Base-by-base conservation (phyloP, 2,888 invertebrate species). In the Ceratothoa steindachneri region DNA sequence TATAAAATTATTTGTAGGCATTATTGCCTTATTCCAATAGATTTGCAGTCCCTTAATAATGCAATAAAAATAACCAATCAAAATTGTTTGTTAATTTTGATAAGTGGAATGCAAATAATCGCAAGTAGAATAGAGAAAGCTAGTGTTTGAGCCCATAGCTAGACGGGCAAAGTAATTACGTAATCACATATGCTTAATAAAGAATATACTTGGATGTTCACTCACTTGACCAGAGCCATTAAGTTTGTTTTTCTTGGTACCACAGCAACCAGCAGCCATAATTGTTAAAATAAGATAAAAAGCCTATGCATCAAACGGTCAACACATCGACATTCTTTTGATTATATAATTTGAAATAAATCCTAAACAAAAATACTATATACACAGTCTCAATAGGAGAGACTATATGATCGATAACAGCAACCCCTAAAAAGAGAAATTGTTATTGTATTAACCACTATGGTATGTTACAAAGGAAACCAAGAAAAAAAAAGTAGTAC, bases 181-280 rank as follows among this genome's bases (percentile, higher is more conserved):
- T 51, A 51, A 51, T 51, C n/a, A n/a, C 41, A 5, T 41, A 41
- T 5, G 5, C 41, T 15, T 41, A 41, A 41, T 9, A 41, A 41
- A 41, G 41, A 41, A 5, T 41, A 41, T 41, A 15, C 5, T 9
- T 41, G 41, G 41, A 41, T 15, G n/a, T n/a, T 1, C 12, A 72
- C 64, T 67, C 53, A 74, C 77, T 72, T 71, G 74, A 22, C 73
- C 73, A 55, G 71, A 73, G 28, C 75, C 75, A 70, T 91, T 93
- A 81, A 94, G 87, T 87, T 94, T 94, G 86, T 93, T 93, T 87
- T 94, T 94, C 87, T 94, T 94, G 83, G 91, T 91, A 85, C 93
- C 93, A 88, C 92, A 93, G 88, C 92, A 94, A 86, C 92, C 91
- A 86, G 93, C 90, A 86, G 93, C 92, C 93, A 93, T 93, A 66